Base-by-base conservation (phyloP, 1,140 invertebrate species). In the Amphibalanus amphitrite region DNA sequence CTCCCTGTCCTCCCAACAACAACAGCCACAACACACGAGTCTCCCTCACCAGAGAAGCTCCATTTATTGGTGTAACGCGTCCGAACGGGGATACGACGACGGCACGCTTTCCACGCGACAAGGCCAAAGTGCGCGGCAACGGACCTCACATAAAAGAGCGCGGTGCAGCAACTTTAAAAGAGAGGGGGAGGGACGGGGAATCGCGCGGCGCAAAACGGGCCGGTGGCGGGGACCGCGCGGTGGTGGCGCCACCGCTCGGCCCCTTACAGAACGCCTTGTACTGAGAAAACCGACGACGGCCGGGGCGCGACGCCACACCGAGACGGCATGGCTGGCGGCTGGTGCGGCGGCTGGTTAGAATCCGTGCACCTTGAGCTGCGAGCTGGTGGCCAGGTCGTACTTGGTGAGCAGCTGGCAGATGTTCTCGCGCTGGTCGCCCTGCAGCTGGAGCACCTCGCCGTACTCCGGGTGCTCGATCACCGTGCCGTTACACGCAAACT, bases 391-490 rank as follows among this genome's bases (percentile, higher is more conserved):
- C 78, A 97, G 86, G 78, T 91, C 91, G 77, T 90, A 87, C 82
- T 94, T 92, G 75, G 90, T 93, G 75, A 97, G 85, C 87, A 94
- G 97, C 84, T 93, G 90, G 81, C 91, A 93, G 81, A 97, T 95
- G 83, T 94, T 93, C 80, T 95, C 91, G 77, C 94, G 86, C 82
- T 97, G 94, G 81, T 97, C 95, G 78, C 97, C 97, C 84, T 99
- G 96, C 77, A 99, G 86, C 84, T 99, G 97, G 75, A 99, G 88
- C 78, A 99, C 96, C 86, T 98, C 96, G 79, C 97, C 97, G 89
- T 99, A 99, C 84, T 99, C 96, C 73, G 95, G 90, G 83, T 97
- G 94, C 81, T 97, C 93, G 73, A 97, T 93, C 79, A 97, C 93
- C 80, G 94, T 97, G 79, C 95, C 95, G 88, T 97, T 97, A 85